Base-by-base conservation (phyloP, 2,797 vertebrate genomes). In the Xenentodon cancila region DNA sequence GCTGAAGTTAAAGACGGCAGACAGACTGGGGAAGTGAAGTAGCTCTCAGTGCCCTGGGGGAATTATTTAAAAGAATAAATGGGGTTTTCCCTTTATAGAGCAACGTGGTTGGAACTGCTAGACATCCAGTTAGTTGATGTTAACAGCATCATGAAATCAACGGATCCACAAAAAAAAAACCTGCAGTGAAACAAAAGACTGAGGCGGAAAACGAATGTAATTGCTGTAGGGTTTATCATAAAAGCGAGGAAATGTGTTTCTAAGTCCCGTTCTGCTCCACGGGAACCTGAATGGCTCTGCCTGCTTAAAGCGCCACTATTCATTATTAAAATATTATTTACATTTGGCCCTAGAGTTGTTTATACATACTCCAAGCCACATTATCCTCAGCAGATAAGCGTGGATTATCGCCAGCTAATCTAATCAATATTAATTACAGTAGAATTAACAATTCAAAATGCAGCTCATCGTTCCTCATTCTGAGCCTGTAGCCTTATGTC, bases 381-480 rank as follows among this genome's bases (percentile, higher is more conserved):
- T 68, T 77, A 73, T 76, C 77, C 57, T 66, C 67, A 34, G 40
- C 62, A 84, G 68, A 85, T 67, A 73, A 80, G 9, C 42, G 6
- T 58, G 49, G 75, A 71, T 80, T 68, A 64, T 63, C 71, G 66
- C 65, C 68, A 62, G 62, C 53, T 82, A 72, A 82, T 85, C 62
- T 60, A 81, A 87, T 89, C 82, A 81, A 79, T 88, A 84, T 86
- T 84, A 84, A 89, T 86, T 84, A 81, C 53, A 64, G 59, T 34
- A 45, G 64, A 77, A 76, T 71, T 62, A 74, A 80, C 16, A 11
- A 68, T 75, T 84, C 43, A 71, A 44, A 71, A 79, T 34, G 64
- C 52, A 49, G 49, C 59, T 71, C 60, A 63, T 64, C 72, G 51
- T 80, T 68, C 44, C 16, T 69, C 73, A 56, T 62, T 64, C 67